Conservation (phyloP, 2,888 invertebrate genomes). For the Nudaria mundana region DNA sequence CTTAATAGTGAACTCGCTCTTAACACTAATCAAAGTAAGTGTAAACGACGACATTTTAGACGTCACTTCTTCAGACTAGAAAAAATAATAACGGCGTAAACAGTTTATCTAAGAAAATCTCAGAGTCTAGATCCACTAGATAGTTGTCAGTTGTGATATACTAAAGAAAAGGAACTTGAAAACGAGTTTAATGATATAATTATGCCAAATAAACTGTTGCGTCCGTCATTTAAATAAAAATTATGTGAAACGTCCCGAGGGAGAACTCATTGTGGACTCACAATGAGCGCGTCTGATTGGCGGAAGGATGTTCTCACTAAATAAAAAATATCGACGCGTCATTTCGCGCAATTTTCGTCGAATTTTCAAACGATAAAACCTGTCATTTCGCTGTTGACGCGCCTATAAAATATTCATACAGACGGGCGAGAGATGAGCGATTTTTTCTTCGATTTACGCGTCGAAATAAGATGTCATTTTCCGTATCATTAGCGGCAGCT, state of each 20-base stretch:
- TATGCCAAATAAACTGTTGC: constrained; percentile 69
- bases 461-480: constrained; percentile 82
- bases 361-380: constrained; percentile 82
- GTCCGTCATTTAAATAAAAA: constrained; percentile 73
- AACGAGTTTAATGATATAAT: no score
- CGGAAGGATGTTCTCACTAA: constrained; percentile 81
- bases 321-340: constrained; percentile 81
- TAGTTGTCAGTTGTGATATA: no score
- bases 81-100: no score
- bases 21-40: no score
- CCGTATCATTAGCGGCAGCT: constrained; percentile 80
- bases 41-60: no score
- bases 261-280: constrained; percentile 68
- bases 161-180: no score
- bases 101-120: no score
- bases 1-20: no score
- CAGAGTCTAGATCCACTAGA: no score
- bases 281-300: constrained; percentile 79
- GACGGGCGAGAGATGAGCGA: constrained; percentile 77
- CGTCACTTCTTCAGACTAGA: no score
- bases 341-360: constrained; percentile 79
- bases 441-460: constrained; percentile 80
- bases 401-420: constrained; percentile 81
- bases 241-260: constrained; percentile 67
- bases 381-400: constrained; percentile 81